phyloP scores from a whole-genome alignment of 2,113 vertebrate species.

The Agelaius phoeniceus region DNA sequence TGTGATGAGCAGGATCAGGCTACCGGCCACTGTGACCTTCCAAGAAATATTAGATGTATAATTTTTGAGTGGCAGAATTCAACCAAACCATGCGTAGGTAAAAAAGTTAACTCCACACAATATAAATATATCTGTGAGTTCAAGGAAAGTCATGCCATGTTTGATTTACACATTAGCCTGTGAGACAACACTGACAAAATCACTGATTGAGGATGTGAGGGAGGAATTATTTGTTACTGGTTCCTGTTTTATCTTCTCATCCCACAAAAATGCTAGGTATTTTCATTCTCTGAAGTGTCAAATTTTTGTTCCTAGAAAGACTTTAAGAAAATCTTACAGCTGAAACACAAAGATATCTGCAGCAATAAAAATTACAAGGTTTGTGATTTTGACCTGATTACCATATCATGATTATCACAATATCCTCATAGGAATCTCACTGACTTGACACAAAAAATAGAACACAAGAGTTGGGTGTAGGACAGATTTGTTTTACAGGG shows the following conservation, averaged over 20 bases:
- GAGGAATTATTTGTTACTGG: neutral
- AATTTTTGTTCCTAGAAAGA: neutral
- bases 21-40: neutral
- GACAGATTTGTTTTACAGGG: neutral
- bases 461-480: accelerated
- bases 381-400: neutral
- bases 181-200: neutral
- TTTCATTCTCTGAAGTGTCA: neutral
- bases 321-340: neutral
- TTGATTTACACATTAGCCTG: neutral
- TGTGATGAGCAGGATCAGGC: neutral
- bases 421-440: neutral
- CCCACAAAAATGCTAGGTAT: neutral
- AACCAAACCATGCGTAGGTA: neutral
- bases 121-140: neutral
- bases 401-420: neutral
- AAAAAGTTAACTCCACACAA: neutral
- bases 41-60: neutral
- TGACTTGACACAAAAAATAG: neutral
- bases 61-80: neutral
- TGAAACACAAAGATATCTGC: neutral
- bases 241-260: neutral
- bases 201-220: neutral
- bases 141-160: neutral
- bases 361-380: neutral